phyloP scores from a whole-genome alignment of 2,797 vertebrate genomes.

The Argyrosomus regius region DNA sequence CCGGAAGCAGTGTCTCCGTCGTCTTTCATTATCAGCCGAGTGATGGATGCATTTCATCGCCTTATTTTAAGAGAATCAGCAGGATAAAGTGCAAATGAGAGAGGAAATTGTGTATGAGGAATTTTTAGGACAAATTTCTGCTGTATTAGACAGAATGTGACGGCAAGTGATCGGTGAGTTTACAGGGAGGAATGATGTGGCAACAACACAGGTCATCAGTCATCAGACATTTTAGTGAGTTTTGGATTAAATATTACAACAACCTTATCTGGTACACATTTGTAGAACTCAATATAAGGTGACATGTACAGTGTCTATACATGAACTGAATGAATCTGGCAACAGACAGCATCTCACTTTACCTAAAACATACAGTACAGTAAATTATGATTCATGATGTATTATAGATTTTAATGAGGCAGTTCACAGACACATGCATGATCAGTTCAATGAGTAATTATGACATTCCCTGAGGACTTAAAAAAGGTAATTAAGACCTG shows the following conservation, averaged over 20 bases:
- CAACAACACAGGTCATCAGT: conserved; percentile 38
- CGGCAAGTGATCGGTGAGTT: conserved; percentile 44
- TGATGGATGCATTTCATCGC: conserved; percentile 70
- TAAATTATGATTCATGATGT: too few relatives aligned
- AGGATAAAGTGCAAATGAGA: conserved; percentile 65
- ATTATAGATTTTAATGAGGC: too few relatives aligned
- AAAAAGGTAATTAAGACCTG: too few relatives aligned
- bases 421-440: too few relatives aligned
- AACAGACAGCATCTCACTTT: too few relatives aligned
- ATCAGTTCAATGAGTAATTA: too few relatives aligned
- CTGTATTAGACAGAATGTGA: conserved; percentile 35
- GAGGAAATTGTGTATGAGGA: conserved; percentile 43
- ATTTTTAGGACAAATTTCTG: conserved; percentile 43
- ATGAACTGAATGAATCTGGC: not conserved
- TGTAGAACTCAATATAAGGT: conserved; percentile 4
- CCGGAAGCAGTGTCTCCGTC: conserved; percentile 68
- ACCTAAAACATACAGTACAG: too few relatives aligned
- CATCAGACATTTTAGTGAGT: conserved; percentile 17
- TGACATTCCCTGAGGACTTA: too few relatives aligned
- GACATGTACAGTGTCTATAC: not conserved
- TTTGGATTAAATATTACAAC: conserved; percentile 14
- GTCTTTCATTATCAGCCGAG: conserved; percentile 69
- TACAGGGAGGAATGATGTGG: conserved; percentile 19
- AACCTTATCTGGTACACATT: conserved; percentile 7
- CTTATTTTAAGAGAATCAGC: conserved; percentile 66